Evolutionary conservation across 1,140 invertebrate genomes (phyloP).

Genomic region (Octopus sinensis): DNA sequence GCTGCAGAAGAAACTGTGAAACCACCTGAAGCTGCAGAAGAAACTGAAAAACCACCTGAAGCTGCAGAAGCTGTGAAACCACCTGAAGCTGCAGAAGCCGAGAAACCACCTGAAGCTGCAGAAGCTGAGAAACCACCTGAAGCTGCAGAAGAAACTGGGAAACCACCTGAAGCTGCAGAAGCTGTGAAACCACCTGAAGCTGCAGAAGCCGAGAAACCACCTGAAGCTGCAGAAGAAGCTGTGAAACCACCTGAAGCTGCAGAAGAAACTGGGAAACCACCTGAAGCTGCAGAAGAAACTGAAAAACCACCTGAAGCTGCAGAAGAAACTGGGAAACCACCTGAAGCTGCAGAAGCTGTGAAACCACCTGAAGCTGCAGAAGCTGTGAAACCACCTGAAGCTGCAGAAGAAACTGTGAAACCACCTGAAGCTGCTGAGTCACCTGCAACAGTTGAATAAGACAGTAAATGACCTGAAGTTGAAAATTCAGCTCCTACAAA

Average conservation of each 20-base stretch:
- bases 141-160: constrained; percentile 14
- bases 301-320: too few species aligned
- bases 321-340: constrained; percentile 13
- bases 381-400: not conserved
- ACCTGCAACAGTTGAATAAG: too few species aligned
- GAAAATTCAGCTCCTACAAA: not conserved
- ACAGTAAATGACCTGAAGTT: not conserved
- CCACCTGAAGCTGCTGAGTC: too few species aligned
- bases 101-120: not conserved
- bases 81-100: not conserved
- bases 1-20: constrained; percentile 15
- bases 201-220: constrained; percentile 2
- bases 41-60: too few species aligned
- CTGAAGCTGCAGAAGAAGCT: too few species aligned
- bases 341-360: too few species aligned
- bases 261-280: not conserved
- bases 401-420: not conserved
- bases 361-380: not conserved
- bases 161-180: constrained; percentile 1
- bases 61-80: not conserved
- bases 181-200: not conserved
- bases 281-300: too few species aligned
- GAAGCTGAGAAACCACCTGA: not conserved
- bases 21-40: constrained; percentile 5
- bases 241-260: not conserved